Base-by-base conservation (phyloP, 2,888 invertebrate species). In the Meteorus colon region DNA sequence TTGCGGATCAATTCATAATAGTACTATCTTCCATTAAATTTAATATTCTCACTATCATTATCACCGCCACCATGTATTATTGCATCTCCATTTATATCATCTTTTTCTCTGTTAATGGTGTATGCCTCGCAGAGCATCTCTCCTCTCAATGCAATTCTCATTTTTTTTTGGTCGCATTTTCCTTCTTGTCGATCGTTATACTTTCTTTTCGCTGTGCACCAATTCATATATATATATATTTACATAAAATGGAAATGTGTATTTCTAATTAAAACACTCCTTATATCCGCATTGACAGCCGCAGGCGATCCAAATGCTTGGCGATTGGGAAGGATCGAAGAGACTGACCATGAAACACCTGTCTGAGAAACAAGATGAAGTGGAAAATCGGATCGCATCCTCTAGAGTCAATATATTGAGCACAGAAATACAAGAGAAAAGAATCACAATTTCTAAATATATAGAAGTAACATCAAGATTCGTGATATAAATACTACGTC, bases 261-360 rank as follows among this genome's bases (percentile, higher is more conserved):
- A 48, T 48, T 48, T n/a, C 4, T 14, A 55, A 48, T 55, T 55
- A 5, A 19, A 55, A 19, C 1, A 55, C n/a, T 55, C 8, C 0
- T 55, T 55, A 55, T 55, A 19, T n/a, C 24, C 34, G 73, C 4
- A 78, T 76, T 27, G 76, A 68, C 84, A 88, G 89, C 89, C 83
- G 82, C 91, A 93, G 93, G 93, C 80, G 95, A 95, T 90, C 94
- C 94, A 77, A 95, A 95, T 90, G 95, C 95, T 81, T 95, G 95
- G 95, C 92, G 95, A 79, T 92, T 95, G 84, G 95, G 95, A 81
- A 92, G 95, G 86, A 95, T 95, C 90, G 95, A 95, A 90, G 95
- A 95, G 91, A 92, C 94, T 82, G 95, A 95, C 86, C 95, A 95
- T 88, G 95, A 95, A 90, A 95, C 95, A 89, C 94, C 95, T 81